Conservation (phyloP, 1,140 invertebrate genomes). For the Oncopodura yosiiana region DNA sequence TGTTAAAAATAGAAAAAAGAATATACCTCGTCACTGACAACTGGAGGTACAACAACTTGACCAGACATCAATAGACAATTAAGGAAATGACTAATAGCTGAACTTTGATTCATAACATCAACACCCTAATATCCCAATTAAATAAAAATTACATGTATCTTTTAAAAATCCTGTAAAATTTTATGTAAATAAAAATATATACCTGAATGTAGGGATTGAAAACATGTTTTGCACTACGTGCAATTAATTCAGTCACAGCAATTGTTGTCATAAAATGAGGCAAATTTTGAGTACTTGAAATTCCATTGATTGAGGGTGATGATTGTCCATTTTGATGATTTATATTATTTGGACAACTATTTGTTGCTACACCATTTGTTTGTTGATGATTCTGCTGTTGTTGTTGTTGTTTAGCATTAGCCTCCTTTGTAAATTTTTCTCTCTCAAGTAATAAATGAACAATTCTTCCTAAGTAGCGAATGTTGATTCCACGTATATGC, state of each 20-base stretch:
- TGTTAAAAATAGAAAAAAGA: neutral
- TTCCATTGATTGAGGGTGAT: neutral
- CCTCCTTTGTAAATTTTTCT: conserved; percentile 19
- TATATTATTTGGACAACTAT: neutral
- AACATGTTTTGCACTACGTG: conserved; percentile 82
- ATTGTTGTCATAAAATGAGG: conserved; percentile 81
- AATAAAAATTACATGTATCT: conserved; percentile 4
- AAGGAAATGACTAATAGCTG: conserved; percentile 85
- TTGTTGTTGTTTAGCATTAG: neutral
- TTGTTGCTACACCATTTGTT: neutral
- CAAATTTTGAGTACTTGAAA: conserved; percentile 58
- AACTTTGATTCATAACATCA: conserved; percentile 77
- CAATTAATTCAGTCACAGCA: conserved; percentile 73
- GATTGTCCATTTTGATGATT: conserved; percentile 2
- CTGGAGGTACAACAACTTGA: conserved; percentile 50
- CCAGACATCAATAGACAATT: conserved; percentile 83
- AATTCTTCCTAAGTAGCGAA: conserved; percentile 73
- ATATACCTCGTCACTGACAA: conserved; percentile 54
- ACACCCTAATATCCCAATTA: conserved; percentile 46
- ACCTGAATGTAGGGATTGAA: conserved; percentile 86
- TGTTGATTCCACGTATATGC: conserved; percentile 90
- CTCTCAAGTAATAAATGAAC: conserved; percentile 27
- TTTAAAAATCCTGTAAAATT: neutral
- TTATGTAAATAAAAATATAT: conserved; percentile 10
- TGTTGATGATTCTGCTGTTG: neutral